Conservation (phyloP, 2,113 vertebrate genomes). For the Gasterosteus nipponicus region DNA sequence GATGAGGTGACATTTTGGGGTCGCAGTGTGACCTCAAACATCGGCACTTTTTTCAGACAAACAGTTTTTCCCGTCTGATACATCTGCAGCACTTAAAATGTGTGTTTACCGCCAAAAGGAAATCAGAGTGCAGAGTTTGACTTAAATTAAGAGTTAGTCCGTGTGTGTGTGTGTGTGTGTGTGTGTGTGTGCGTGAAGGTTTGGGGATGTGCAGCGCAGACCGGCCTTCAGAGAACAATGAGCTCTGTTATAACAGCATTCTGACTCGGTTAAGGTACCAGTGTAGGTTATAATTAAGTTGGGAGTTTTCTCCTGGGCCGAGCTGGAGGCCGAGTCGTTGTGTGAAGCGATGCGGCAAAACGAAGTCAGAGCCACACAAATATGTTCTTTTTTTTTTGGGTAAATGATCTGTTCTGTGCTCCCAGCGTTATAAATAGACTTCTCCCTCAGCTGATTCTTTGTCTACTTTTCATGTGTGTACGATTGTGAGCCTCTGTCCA, state of each 20-base stretch:
- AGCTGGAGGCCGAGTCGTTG: constrained; percentile 34
- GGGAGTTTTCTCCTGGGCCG: constrained; percentile 55
- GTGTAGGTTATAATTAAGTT: constrained; percentile 67
- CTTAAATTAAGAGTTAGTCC: neutral
- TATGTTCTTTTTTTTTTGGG: constrained; percentile 42
- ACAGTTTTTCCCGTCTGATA: neutral
- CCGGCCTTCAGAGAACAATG: constrained; percentile 38
- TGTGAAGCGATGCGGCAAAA: constrained; percentile 54
- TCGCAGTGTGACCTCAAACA: constrained; percentile 56
- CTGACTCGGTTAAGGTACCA: constrained; percentile 70
- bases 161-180: neutral
- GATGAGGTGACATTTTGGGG: constrained; percentile 69
- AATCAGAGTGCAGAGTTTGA: neutral
- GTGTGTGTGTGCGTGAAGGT: constrained; percentile 39
- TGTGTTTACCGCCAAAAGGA: neutral
- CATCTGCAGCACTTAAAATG: neutral
- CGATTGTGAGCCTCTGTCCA: constrained; percentile 54
- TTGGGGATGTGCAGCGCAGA: constrained; percentile 51
- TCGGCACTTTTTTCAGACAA: constrained; percentile 8
- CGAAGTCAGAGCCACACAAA: constrained; percentile 42
- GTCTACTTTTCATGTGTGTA: constrained; percentile 52
- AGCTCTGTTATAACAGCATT: constrained; percentile 51
- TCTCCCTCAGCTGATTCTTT: constrained; percentile 54
- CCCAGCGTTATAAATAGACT: constrained; percentile 56
- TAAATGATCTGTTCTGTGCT: constrained; percentile 36